phyloP scores from a whole-genome alignment of 1,140 invertebrate species.

The Drosophila elegans region DNA sequence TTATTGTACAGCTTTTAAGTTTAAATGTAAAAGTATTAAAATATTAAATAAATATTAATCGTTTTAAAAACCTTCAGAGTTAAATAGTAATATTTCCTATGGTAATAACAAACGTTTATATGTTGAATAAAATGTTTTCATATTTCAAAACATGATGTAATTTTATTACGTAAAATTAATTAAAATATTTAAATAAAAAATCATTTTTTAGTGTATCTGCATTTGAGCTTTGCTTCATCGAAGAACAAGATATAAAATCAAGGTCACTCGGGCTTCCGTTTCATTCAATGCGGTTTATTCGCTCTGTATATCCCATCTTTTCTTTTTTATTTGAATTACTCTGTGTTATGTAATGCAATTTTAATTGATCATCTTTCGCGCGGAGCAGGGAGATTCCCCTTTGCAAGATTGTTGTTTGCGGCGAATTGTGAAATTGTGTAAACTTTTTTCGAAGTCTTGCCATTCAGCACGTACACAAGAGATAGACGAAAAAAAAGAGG shows the following conservation, averaged over 20 bases:
- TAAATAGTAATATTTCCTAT: too few species aligned
- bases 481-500: slow-evolving; percentile 17
- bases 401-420: slow-evolving; percentile 32
- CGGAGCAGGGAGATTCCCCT: slow-evolving; percentile 6
- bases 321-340: slow-evolving; percentile 17
- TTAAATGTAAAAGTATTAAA: too few species aligned
- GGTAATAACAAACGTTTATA: too few species aligned
- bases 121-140: too few species aligned
- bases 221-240: slow-evolving; percentile 17
- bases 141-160: too few species aligned
- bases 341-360: slow-evolving; percentile 55
- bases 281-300: slow-evolving; percentile 17
- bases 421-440: slow-evolving; percentile 45
- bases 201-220: slow-evolving; percentile 11
- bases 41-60: too few species aligned
- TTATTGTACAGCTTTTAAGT: too few species aligned
- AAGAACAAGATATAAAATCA: slow-evolving; percentile 39
- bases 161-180: too few species aligned
- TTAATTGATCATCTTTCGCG: slow-evolving; percentile 48
- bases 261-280: slow-evolving; percentile 31
- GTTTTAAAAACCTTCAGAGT: too few species aligned
- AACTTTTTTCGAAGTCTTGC: slow-evolving; percentile 28
- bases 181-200: too few species aligned
- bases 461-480: slow-evolving; percentile 58
- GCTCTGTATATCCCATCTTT: slow-evolving; percentile 5